Base-by-base conservation (phyloP, 2,888 invertebrate species). In the Ormia ochracea region DNA sequence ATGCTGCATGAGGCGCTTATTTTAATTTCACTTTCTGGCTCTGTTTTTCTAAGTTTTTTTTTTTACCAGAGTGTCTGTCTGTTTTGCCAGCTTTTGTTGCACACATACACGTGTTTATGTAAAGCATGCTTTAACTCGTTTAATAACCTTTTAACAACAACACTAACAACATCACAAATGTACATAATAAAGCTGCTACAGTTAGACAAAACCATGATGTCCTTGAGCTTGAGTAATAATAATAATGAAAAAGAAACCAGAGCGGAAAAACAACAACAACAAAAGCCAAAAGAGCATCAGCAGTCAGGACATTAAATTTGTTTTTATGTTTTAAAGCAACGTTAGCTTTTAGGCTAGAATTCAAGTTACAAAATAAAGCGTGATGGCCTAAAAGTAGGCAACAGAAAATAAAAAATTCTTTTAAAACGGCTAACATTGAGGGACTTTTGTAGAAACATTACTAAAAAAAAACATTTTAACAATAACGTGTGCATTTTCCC, bases 131-230 rank as follows among this genome's bases (percentile, higher is more conserved):
- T 81, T 78, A 78, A 78, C 72, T 81, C 74, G 75, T 70, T 81
- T 78, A 75, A 74, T 81, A 75, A 78, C 74, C 78, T 70, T 73
- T 61, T 41, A 41, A 41, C 45, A 28, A 38, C 48, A 63, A 56
- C 63, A 70, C 17, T 43, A 61, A 65, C 45, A 52, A 26, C 26
- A 43, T 21, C 21, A 54, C 43, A 50, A 56, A 36, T 75, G 21
- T 21, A 54, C n/a, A 52, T 31, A 52, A 21, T 28, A n/a, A 23
- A 48, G 33, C 31, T 52, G 48, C 68, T 21, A 50, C 70, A 72
- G 66, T 76, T 76, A 80, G 76, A 76, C 76, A 76, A 80, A 79
- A 65, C 68, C 80, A 61, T 76, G 66, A 73, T 80, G 80, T 80
- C 80, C 80, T 80, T 80, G 80, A 80, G 80, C 76, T 76, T 76